These are phyloP conservation scores for Hirundo rustica DNA, from an alignment of 2,797 vertebrate species.

Conservation along the genomic window DNA sequence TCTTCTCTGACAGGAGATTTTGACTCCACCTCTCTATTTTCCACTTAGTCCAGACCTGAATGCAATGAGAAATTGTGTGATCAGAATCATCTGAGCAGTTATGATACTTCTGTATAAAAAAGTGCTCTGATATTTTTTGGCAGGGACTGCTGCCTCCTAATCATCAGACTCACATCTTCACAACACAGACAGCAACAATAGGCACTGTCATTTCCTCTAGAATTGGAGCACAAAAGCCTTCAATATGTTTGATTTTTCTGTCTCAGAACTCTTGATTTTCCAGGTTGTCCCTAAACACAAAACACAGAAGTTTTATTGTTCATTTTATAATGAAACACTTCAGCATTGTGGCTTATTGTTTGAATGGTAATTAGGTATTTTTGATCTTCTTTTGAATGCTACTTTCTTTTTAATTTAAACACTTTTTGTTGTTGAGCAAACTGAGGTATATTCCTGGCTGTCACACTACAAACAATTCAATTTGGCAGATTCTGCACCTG, in stretches of 20 bases:
- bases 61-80: neutral
- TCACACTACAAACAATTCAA: constrained; percentile 34
- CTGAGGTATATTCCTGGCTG: constrained; percentile 40
- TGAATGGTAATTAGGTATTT: constrained; percentile 42
- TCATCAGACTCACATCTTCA: neutral
- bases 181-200: neutral
- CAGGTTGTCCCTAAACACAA: constrained; percentile 1
- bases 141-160: neutral
- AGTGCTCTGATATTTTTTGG: neutral
- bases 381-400: constrained; percentile 10
- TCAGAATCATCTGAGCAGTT: neutral
- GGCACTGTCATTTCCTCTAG: neutral
- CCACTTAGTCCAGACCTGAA: neutral
- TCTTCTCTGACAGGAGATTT: neutral
- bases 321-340: constrained; percentile 31
- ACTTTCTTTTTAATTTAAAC: neutral
- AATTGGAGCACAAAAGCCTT: neutral
- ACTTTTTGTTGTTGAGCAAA: constrained; percentile 33
- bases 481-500: constrained; percentile 46
- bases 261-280: neutral
- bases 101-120: neutral
- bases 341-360: constrained; percentile 15
- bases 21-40: neutral
- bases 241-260: constrained; percentile 10
- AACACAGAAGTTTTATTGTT: neutral